phyloP scores from a whole-genome alignment of 2,888 invertebrate species.

The Lucinisca nassula region DNA sequence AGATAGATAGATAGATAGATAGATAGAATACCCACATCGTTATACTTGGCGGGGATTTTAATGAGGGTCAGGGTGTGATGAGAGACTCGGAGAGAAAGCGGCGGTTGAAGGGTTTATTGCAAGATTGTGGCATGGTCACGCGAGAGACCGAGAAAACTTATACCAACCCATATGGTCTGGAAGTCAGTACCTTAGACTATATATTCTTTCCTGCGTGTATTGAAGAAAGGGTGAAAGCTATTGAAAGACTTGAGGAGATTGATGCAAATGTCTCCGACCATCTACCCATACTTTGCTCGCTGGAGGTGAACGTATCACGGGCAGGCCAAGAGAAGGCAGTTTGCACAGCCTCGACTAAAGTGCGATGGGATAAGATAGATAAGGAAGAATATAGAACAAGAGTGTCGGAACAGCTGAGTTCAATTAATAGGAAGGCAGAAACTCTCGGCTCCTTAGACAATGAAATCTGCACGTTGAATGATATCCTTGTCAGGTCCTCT shows the following conservation, averaged over 20 bases:
- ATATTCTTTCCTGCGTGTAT: background rate
- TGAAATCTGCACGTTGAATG: background rate
- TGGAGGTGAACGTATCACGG: background rate
- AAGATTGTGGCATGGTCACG: background rate
- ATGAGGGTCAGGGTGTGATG: constrained; percentile 10
- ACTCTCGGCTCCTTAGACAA: background rate
- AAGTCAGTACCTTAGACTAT: constrained; percentile 22
- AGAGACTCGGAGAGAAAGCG: background rate
- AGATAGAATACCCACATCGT: constrained; percentile 26
- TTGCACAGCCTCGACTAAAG: background rate
- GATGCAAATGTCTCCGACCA: constrained; percentile 29
- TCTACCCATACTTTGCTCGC: background rate
- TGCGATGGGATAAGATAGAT: background rate
- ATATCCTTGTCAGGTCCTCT: background rate
- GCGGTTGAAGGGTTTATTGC: background rate
- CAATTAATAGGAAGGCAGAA: background rate
- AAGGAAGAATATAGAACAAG: background rate
- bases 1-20: too few relatives aligned
- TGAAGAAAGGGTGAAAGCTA: background rate
- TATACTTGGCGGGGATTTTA: constrained; percentile 27
- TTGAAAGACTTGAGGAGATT: background rate
- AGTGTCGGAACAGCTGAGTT: background rate
- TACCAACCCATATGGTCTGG: constrained; percentile 25
- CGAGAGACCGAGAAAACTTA: constrained; percentile 1
- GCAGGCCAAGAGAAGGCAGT: background rate